Conservation (phyloP, 2,888 invertebrate genomes). For the Agrilus mali region DNA sequence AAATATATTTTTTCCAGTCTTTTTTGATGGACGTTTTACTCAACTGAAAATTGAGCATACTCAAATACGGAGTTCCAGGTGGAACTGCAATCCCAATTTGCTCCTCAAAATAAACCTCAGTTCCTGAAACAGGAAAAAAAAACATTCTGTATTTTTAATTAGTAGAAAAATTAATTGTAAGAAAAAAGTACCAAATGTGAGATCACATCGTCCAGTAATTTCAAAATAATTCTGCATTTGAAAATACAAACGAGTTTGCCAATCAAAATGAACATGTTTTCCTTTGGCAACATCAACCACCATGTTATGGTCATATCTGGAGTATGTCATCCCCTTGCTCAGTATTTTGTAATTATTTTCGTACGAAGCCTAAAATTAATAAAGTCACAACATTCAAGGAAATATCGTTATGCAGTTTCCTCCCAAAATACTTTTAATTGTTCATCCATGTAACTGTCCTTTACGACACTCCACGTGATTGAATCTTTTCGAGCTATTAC, state of each 20-base stretch:
- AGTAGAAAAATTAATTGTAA: conserved; percentile 1
- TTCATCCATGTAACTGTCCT: conserved; percentile 62
- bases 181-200: conserved; percentile 47
- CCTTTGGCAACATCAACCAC: conserved; percentile 50
- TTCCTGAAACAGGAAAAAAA: no score
- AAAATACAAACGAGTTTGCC: conserved; percentile 64
- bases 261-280: conserved; percentile 66
- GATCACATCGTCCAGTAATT: conserved; percentile 57
- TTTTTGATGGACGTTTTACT: conserved; percentile 26
- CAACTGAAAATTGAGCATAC: conserved; percentile 66
- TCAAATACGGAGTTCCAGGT: conserved; percentile 61
- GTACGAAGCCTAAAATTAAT: conserved; percentile 40
- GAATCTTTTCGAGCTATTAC: conserved; percentile 43
- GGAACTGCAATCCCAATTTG: conserved; percentile 66
- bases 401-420: background rate
- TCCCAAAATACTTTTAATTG: conserved; percentile 37
- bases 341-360: conserved; percentile 46
- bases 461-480: conserved; percentile 64
- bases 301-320: conserved; percentile 35
- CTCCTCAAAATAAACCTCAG: conserved; percentile 68
- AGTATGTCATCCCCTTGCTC: conserved; percentile 42
- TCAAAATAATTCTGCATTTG: conserved; percentile 57
- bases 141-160: no score
- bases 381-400: background rate
- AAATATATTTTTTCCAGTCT: no score